These are phyloP conservation scores for Incurvaria masculella DNA, from an alignment of 2,888 invertebrate genomes.

Conservation along the genomic window DNA sequence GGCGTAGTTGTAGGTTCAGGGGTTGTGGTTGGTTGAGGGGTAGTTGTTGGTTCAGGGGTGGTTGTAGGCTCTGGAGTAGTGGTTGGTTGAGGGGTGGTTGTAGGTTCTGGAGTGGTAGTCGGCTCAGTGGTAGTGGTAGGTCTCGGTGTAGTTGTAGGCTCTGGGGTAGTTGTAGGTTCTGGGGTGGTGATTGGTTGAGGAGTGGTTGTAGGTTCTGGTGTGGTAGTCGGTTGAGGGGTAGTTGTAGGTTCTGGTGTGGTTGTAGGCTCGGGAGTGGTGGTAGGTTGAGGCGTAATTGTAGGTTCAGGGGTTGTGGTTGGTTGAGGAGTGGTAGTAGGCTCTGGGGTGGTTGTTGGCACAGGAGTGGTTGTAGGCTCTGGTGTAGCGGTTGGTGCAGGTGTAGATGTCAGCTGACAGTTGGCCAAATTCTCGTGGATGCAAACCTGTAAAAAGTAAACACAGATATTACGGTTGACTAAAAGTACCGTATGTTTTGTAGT, in stretches of 20 bases:
- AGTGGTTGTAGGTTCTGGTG: too few relatives aligned
- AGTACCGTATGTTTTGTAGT: too few relatives aligned
- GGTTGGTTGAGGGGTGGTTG: background rate
- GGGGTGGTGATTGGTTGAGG: too few relatives aligned
- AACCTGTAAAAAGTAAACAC: conserved; percentile 21
- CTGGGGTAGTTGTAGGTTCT: too few relatives aligned
- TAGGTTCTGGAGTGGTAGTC: background rate
- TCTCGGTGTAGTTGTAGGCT: background rate
- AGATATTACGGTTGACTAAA: too few relatives aligned
- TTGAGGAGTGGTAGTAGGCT: conserved; percentile 9
- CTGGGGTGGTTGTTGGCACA: conserved; percentile 11
- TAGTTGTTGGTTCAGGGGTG: too few relatives aligned
- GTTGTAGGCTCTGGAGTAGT: too few relatives aligned
- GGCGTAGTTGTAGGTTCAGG: too few relatives aligned
- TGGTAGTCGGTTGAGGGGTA: background rate
- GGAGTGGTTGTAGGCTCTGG: conserved; percentile 14
- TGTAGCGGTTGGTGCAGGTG: conserved; percentile 12
- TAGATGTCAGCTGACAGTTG: conserved; percentile 19
- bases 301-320: conserved; percentile 6
- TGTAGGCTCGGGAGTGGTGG: conserved; percentile 7
- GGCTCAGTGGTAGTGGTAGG: background rate
- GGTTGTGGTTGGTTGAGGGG: too few relatives aligned
- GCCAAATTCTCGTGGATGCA: conserved; percentile 24
- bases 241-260: background rate
- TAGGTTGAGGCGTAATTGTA: conserved; percentile 9